Percentiles rank a stretch among this genome's conserved stretches.
Conservation (phyloP, 2,888 invertebrate genomes). For the Eupithecia subfuscata region DNA sequence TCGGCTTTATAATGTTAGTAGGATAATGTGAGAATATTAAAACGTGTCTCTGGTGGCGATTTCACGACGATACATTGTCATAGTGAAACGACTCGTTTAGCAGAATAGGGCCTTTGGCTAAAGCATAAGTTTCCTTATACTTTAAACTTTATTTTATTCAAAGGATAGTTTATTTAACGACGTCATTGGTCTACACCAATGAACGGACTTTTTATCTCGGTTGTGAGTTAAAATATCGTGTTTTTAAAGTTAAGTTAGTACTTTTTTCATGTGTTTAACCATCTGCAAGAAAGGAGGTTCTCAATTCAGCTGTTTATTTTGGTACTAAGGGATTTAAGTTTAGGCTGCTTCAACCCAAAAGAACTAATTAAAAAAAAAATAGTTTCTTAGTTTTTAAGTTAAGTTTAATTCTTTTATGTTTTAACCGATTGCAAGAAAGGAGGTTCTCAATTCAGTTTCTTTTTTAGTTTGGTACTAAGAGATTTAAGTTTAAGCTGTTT, state of each 20-base stretch:
- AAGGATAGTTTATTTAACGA: conserved; percentile 34
- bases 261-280: not conserved
- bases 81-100: not conserved
- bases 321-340: not conserved
- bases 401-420: not conserved
- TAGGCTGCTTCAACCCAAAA: not conserved
- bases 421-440: not conserved
- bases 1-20: too few species aligned
- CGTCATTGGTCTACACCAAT: conserved; percentile 24
- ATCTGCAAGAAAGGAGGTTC: not conserved
- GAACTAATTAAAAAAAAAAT: too few species aligned
- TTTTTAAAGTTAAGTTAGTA: not conserved
- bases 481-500: not conserved
- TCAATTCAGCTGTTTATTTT: not conserved
- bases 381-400: not conserved
- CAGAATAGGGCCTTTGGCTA: not conserved
- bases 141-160: conserved; percentile 19
- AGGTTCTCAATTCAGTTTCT: not conserved
- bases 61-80: too few species aligned
- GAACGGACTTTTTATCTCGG: conserved; percentile 12
- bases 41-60: too few species aligned
- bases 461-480: not conserved
- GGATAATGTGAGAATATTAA: too few species aligned
- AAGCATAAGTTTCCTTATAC: conserved; percentile 5
- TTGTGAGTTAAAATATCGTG: conserved; percentile 8